phyloP scores from a whole-genome alignment of 2,797 vertebrate genomes.

The Euphonia xanthogaster region DNA sequence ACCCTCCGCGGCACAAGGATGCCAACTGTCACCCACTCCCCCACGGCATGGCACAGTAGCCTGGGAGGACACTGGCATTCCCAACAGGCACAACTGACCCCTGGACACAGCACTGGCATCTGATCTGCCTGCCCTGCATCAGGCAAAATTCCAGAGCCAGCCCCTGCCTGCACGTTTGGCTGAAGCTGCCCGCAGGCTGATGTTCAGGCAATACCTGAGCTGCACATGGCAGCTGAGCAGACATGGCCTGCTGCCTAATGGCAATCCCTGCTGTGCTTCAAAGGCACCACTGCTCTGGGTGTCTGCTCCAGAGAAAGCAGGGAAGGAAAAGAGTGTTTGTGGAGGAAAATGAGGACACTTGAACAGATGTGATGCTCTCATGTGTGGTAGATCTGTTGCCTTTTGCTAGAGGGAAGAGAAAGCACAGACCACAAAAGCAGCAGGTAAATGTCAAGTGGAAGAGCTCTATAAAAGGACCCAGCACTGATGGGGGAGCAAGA shows the following conservation, averaged over 20 bases:
- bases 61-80: neutral
- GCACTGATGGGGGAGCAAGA: rapidly evolving
- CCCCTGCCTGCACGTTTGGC: neutral
- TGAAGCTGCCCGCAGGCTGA: neutral
- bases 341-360: neutral
- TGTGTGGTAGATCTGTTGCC: rapidly evolving
- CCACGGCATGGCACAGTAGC: rapidly evolving
- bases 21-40: neutral
- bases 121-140: neutral
- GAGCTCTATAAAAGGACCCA: neutral
- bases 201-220: rapidly evolving
- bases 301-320: neutral
- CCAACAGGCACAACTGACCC: neutral
- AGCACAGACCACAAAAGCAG: neutral
- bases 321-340: neutral
- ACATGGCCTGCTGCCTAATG: neutral
- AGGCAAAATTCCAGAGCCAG: neutral
- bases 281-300: neutral
- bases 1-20: rapidly evolving
- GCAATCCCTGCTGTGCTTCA: neutral
- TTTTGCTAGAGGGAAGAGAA: neutral
- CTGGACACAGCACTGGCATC: neutral
- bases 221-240: neutral
- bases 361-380: neutral
- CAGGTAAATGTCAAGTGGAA: neutral